phyloP scores from a whole-genome alignment of 2,797 vertebrate species.

The Carapus acus region DNA sequence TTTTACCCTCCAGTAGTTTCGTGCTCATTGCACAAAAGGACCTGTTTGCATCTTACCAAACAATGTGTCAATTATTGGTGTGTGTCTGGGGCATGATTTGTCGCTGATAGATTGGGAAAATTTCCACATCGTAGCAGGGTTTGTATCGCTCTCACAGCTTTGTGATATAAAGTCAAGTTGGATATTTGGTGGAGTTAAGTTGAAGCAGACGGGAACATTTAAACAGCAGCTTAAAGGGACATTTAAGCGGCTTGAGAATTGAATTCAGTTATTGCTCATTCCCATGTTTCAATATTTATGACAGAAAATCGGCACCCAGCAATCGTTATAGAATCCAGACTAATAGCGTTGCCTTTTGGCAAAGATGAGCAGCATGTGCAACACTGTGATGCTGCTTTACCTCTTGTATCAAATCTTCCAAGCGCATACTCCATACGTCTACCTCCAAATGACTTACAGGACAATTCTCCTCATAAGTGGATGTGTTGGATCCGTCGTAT shows the following conservation, averaged over 20 bases:
- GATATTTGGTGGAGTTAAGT: too few species aligned
- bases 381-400: neutral
- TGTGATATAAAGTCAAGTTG: too few species aligned
- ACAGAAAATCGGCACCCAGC: neutral
- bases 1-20: too few species aligned
- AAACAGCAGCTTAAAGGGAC: neutral
- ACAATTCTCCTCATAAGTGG: constrained; percentile 11
- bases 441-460: neutral
- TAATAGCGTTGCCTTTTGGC: neutral
- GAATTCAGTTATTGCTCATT: too few species aligned
- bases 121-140: too few species aligned
- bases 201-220: too few species aligned
- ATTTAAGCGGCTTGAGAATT: neutral
- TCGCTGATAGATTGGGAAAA: too few species aligned
- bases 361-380: neutral
- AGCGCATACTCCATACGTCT: constrained; percentile 3
- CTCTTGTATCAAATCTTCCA: constrained; percentile 2
- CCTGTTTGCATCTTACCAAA: neutral
- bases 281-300: too few species aligned
- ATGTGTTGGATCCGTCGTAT: constrained; percentile 19
- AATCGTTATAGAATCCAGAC: neutral
- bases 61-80: neutral
- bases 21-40: neutral
- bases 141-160: too few species aligned
- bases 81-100: too few species aligned